phyloP scores from a whole-genome alignment of 2,113 vertebrate species.

The Chaetops frenatus region DNA sequence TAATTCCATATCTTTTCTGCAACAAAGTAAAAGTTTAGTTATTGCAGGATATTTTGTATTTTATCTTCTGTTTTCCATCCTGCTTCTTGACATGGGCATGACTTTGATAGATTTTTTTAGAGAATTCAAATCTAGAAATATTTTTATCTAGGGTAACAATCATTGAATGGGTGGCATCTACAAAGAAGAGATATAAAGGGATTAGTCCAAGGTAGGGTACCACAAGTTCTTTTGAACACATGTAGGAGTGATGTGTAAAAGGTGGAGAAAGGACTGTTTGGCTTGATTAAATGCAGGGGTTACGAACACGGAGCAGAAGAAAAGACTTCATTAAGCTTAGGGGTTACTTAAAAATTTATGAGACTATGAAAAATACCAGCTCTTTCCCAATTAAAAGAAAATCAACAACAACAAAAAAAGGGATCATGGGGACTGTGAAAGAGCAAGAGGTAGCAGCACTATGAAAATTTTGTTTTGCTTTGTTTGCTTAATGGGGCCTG shows the following conservation, averaged over 20 bases:
- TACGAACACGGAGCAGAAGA: background rate
- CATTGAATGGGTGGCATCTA: background rate
- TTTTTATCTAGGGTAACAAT: background rate
- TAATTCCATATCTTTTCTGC: background rate
- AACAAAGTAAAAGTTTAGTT: background rate
- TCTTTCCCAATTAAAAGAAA: slow-evolving; percentile 27
- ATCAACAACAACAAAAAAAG: background rate
- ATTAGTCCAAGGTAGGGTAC: background rate
- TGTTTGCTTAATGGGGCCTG: background rate
- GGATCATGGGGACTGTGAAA: background rate
- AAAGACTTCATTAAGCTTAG: slow-evolving; percentile 28
- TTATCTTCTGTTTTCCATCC: background rate
- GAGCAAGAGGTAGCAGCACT: background rate
- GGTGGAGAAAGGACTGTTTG: background rate
- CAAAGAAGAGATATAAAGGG: background rate
- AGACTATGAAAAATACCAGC: slow-evolving; percentile 26
- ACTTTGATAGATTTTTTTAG: background rate
- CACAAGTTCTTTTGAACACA: background rate
- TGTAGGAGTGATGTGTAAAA: background rate
- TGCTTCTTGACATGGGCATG: background rate
- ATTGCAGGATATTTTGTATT: background rate
- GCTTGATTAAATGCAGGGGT: slow-evolving; percentile 22
- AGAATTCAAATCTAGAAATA: background rate
- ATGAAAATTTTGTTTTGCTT: background rate
- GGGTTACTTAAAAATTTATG: slow-evolving; percentile 35